Percentiles rank a stretch among this genome's conserved stretches.
Conservation (phyloP, 1,140 invertebrate species). For the Drosophila ironensis region DNA sequence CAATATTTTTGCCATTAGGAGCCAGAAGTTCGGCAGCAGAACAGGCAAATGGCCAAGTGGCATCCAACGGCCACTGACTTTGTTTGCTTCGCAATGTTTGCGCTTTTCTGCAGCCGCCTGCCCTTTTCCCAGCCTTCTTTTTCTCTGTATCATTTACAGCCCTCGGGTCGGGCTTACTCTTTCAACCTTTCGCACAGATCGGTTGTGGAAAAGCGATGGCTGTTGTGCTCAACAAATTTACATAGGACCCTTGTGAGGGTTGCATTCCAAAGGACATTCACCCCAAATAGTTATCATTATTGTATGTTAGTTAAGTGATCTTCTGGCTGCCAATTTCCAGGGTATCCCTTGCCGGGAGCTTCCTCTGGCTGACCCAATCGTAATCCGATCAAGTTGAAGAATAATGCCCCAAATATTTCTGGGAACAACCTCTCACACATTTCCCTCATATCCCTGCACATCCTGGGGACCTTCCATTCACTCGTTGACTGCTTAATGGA, state of each 20-base stretch:
- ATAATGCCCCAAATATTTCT: slow-evolving; percentile 22
- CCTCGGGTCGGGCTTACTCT: no score
- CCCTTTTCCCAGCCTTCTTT: background rate
- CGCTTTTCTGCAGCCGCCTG: slow-evolving; percentile 7
- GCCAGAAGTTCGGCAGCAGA: slow-evolving; percentile 23
- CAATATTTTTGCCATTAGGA: slow-evolving; percentile 77
- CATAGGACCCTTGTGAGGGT: no score
- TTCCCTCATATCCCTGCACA: background rate
- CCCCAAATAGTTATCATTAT: no score
- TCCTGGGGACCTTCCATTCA: slow-evolving; percentile 3
- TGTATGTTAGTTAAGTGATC: no score
- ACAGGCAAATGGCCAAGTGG: slow-evolving; percentile 59
- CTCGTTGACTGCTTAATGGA: slow-evolving; percentile 70
- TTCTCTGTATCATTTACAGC: background rate
- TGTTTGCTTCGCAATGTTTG: slow-evolving; percentile 66
- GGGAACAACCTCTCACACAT: background rate
- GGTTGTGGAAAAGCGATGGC: no score
- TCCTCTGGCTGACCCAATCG: slow-evolving; percentile 11
- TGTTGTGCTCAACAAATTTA: no score
- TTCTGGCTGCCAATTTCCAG: no score
- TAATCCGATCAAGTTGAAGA: slow-evolving; percentile 16
- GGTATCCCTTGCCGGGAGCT: no score
- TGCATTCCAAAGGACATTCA: no score
- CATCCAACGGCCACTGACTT: slow-evolving; percentile 40
- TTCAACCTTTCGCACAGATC: no score